Evolutionary conservation across 2,888 invertebrate genomes (phyloP).

Genomic region (Dinocampus coccinellae): DNA sequence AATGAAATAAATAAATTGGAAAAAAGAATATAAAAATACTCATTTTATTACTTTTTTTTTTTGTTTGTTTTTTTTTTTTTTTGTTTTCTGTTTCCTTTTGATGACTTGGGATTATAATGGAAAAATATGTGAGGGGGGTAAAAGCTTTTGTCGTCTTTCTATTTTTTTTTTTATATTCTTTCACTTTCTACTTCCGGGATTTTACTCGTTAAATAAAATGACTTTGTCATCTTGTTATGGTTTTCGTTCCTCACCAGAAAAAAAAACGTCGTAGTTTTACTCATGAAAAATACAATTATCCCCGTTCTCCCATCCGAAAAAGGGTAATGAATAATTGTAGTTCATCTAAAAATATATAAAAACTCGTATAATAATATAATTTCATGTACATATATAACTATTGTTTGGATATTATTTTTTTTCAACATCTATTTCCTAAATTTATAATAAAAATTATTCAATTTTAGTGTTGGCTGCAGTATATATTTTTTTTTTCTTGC

Average conservation of each 20-base stretch:
- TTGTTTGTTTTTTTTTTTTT: too few relatives aligned
- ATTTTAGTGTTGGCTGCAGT: too few relatives aligned
- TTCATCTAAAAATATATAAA: background rate
- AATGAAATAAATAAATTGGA: background rate
- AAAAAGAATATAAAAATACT: background rate
- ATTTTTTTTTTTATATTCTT: background rate
- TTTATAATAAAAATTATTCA: too few relatives aligned
- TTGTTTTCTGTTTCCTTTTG: too few relatives aligned
- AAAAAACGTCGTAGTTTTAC: constrained; percentile 31
- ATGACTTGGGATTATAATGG: background rate
- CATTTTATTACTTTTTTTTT: background rate
- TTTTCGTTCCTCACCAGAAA: background rate
- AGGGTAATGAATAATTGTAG: constrained; percentile 5
- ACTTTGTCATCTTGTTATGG: constrained; percentile 18
- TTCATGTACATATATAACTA: too few relatives aligned
- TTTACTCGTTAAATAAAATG: constrained; percentile 18
- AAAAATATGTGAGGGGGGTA: background rate
- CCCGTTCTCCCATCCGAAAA: constrained; percentile 25
- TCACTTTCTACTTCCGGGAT: constrained; percentile 19
- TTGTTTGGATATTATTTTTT: too few relatives aligned
- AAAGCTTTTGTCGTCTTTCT: background rate
- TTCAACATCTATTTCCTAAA: too few relatives aligned
- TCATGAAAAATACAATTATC: constrained; percentile 35
- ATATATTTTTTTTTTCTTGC: too few relatives aligned
- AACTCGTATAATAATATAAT: background rate